Conservation (phyloP, 2,888 invertebrate genomes). For the Dastarcus helophoroides region DNA sequence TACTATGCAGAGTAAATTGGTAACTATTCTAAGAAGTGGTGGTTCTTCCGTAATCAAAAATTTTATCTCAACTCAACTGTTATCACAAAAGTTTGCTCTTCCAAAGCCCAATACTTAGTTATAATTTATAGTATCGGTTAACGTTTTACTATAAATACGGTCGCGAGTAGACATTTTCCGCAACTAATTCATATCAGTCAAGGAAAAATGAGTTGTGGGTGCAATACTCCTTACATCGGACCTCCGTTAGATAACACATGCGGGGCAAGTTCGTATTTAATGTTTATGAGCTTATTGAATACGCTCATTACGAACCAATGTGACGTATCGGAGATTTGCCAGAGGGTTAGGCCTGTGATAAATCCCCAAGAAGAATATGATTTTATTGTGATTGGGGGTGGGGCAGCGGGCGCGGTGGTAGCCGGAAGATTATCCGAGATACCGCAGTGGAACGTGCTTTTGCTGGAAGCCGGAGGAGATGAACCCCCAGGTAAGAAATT, state of each 20-base stretch:
- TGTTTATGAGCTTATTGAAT: constrained; percentile 56
- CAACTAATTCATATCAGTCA: too few relatives aligned
- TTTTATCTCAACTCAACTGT: too few relatives aligned
- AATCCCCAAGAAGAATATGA: constrained; percentile 46
- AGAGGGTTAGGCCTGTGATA: constrained; percentile 40
- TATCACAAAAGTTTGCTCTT: too few relatives aligned
- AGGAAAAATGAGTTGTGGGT: constrained; percentile 43
- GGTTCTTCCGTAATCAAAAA: too few relatives aligned
- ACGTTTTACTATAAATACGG: too few relatives aligned
- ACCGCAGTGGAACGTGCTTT: constrained; percentile 54
- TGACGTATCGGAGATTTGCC: constrained; percentile 47
- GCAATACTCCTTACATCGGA: constrained; percentile 44
- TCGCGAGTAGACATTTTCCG: too few relatives aligned
- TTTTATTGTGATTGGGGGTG: constrained; percentile 55
- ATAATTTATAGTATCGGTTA: too few relatives aligned
- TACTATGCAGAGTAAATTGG: too few relatives aligned
- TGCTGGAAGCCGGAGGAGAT: constrained; percentile 61
- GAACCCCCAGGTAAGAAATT: constrained; percentile 52
- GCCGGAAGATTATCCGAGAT: constrained; percentile 55
- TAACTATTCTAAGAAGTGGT: too few relatives aligned
- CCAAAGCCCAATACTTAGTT: too few relatives aligned
- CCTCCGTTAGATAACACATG: constrained; percentile 48
- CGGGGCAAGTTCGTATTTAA: constrained; percentile 45
- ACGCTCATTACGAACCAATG: constrained; percentile 48
- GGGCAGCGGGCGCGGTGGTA: constrained; percentile 52